Evolutionary conservation across 2,888 invertebrate species (phyloP).

Genomic region (Microctonus brassicae): DNA sequence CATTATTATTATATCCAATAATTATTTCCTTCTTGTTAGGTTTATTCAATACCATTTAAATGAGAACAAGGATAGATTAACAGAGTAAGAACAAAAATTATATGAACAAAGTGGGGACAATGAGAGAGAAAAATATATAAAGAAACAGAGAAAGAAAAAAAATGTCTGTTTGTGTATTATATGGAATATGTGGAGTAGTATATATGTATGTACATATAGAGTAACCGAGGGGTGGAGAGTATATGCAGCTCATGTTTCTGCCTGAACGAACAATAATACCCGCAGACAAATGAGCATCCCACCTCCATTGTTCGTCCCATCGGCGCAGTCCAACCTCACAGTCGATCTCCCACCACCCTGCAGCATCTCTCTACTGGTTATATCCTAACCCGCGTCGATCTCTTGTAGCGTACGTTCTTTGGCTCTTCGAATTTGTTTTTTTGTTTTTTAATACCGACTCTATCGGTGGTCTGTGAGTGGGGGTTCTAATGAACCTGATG

Average conservation of each 20-base stretch:
- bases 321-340: constrained; percentile 59
- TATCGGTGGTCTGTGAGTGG: constrained; percentile 50
- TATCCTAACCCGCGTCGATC: constrained; percentile 41
- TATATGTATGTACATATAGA: too few relatives aligned
- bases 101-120: constrained; percentile 4
- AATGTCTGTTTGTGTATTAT: constrained; percentile 21
- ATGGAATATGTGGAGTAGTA: background rate
- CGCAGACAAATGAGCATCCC: constrained; percentile 70
- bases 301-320: constrained; percentile 68
- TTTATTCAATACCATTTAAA: constrained; percentile 3
- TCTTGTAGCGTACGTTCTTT: constrained; percentile 30
- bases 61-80: background rate
- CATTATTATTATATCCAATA: background rate
- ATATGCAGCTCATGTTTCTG: constrained; percentile 65
- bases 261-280: constrained; percentile 67
- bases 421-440: constrained; percentile 8
- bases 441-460: constrained; percentile 18
- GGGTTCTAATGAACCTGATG: constrained; percentile 69
- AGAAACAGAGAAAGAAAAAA: constrained; percentile 42
- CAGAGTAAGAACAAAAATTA: constrained; percentile 3
- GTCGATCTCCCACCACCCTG: constrained; percentile 50
- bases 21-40: background rate
- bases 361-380: constrained; percentile 43
- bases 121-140: too few relatives aligned
- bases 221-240: constrained; percentile 47